A percentile compares a stretch with the other conserved stretches of the same genome.
These are phyloP conservation scores for Drosophila colorata DNA, from an alignment of 2,888 invertebrate genomes.

Conservation along the genomic window DNA sequence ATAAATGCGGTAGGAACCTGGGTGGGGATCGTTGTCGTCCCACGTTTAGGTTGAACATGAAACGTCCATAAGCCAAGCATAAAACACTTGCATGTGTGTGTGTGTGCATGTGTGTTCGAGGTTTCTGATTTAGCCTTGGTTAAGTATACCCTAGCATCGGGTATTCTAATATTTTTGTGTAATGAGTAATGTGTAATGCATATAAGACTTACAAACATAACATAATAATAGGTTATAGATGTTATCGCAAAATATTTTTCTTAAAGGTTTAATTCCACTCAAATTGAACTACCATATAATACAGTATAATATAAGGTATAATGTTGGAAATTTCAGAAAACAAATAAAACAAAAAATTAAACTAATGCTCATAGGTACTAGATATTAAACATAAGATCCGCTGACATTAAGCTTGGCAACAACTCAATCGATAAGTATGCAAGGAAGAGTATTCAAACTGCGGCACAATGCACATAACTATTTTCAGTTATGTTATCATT, in stretches of 20 bases:
- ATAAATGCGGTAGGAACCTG: slow-evolving; percentile 56
- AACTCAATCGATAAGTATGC: background rate
- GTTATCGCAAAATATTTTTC: no score
- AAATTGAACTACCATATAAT: no score
- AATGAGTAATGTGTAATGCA: no score
- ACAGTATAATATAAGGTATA: no score
- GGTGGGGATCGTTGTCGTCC: slow-evolving; percentile 5
- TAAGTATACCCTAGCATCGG: slow-evolving; percentile 10
- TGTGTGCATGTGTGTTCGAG: slow-evolving; percentile 15
- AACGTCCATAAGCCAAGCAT: slow-evolving; percentile 58
- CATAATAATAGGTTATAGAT: no score
- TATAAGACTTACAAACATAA: no score
- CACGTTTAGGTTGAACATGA: slow-evolving; percentile 54
- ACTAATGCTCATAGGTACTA: no score
- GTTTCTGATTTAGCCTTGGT: slow-evolving; percentile 28
- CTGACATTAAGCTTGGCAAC: no score
- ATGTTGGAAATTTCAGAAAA: no score
- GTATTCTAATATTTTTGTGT: background rate
- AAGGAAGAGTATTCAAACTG: slow-evolving; percentile 15
- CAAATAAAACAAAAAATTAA: no score
- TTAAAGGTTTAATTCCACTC: no score
- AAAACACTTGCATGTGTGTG: slow-evolving; percentile 51
- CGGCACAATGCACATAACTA: background rate
- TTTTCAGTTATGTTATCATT: slow-evolving; percentile 44
- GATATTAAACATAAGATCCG: background rate